Evolutionary conservation across 1,140 invertebrate genomes (phyloP).

Genomic region (Bombus sylvicola): DNA sequence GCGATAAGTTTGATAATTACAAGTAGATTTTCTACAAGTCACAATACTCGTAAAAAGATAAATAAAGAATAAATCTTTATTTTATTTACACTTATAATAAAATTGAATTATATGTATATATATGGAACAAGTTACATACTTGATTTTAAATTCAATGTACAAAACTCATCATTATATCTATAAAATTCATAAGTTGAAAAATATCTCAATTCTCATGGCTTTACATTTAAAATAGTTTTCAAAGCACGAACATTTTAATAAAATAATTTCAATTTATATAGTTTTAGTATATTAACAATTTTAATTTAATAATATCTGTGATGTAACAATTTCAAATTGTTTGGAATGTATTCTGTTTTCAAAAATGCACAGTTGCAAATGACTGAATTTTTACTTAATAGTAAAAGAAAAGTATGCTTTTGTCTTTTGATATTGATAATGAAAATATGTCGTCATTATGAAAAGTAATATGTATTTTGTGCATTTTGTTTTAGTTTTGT

Average conservation of each 20-base stretch:
- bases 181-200: not conserved
- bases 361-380: not conserved
- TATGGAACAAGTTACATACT: not conserved
- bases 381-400: not conserved
- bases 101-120: not conserved
- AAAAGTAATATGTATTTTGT: not conserved
- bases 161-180: not conserved
- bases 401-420: not conserved
- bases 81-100: not conserved
- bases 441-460: not conserved
- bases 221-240: not conserved
- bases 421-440: not conserved
- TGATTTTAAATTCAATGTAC: not conserved
- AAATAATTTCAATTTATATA: conserved; percentile 5
- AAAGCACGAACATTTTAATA: not conserved
- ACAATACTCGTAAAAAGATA: not conserved
- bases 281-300: not conserved
- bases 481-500: not conserved
- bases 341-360: conserved; percentile 5
- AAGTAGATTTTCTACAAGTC: conserved; percentile 2
- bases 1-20: not conserved
- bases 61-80: conserved; percentile 2
- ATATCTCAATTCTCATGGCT: conserved; percentile 8
- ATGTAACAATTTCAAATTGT: not conserved
- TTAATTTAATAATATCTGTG: not conserved